Percentiles rank a stretch among this genome's conserved stretches.
These are phyloP conservation scores for Chelmon rostratus DNA, from an alignment of 2,797 vertebrate species.

Conservation along the genomic window DNA sequence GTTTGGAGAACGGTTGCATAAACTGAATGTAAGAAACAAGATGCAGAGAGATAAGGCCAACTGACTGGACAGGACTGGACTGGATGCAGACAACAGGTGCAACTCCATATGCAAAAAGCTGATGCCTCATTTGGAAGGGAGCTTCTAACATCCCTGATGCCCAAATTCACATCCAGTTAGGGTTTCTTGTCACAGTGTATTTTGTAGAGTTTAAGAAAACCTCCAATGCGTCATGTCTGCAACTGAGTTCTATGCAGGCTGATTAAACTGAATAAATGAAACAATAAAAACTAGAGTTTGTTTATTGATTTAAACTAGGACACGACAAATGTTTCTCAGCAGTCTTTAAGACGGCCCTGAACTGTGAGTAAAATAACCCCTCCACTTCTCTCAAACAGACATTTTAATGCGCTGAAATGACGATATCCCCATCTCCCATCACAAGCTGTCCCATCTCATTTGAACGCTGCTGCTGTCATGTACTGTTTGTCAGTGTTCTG, in stretches of 20 bases:
- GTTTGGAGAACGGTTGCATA: slow-evolving; percentile 44
- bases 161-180: not conserved
- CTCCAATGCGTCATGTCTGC: not conserved
- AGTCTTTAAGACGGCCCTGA: not conserved
- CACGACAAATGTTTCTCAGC: not conserved
- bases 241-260: not conserved
- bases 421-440: slow-evolving; percentile 7
- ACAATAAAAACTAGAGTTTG: not conserved
- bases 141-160: slow-evolving; percentile 16
- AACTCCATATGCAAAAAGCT: slow-evolving; percentile 62
- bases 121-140: slow-evolving; percentile 38
- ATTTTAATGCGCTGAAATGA: not conserved
- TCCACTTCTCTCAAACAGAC: not conserved
- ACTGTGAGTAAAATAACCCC: not conserved
- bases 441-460: slow-evolving; percentile 44
- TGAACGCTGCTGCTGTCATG: slow-evolving; percentile 50
- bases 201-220: slow-evolving; percentile 7
- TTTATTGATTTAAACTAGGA: not conserved
- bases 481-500: slow-evolving; percentile 45
- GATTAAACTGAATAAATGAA: not conserved
- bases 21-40: slow-evolving; percentile 27
- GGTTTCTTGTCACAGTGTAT: not conserved
- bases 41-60: slow-evolving; percentile 36
- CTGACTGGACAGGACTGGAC: slow-evolving; percentile 25
- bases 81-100: slow-evolving; percentile 59